Base-by-base conservation (phyloP, 2,888 invertebrate species). In the Girardia tigrina region DNA sequence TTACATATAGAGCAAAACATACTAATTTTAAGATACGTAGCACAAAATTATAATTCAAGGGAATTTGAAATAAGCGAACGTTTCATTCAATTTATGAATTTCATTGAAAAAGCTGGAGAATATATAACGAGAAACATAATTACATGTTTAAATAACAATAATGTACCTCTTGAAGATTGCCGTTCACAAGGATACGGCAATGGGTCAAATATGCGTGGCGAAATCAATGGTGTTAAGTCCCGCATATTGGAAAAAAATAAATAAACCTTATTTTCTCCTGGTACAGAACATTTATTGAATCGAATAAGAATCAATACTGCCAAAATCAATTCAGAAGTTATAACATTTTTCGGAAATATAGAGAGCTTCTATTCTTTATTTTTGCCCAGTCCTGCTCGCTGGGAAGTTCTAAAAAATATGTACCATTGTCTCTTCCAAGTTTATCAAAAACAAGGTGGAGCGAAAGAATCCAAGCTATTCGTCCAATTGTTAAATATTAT, bases 401-500 rank as follows among this genome's bases (percentile, higher is more conserved):
- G n/a, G 56, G 56, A 56, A 56, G n/a, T 56, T 20, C 2, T 56
- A 23, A 12, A 56, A 56, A 56, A 2, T 23, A 16, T 23, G n/a
- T n/a, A n/a, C n/a, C n/a, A n/a, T n/a, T n/a, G n/a, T n/a, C n/a
- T n/a, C n/a, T n/a, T n/a, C n/a, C n/a, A n/a, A n/a, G n/a, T 4
- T 16, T 56, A 20, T 56, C 56, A 56, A n/a, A 56, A 8, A 56
- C 56, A 56, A 56, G 4, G n/a, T 56, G 56, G 56, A 56, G n/a
- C 23, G n/a, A 56, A 56, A 56, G 56, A 56, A 56, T 56, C 23
- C 56, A 56, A 56, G 4, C 56, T 16, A n/a, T 56, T 6, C 56
- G 56, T n/a, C 56, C 56, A 56, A 56, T 56, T 56, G n/a, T n/a
- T n/a, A 56, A 56, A n/a, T 2, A 56, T 16, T 56, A 56, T 56